Conservation (phyloP, 2,888 invertebrate genomes). For the Acleris holmiana region DNA sequence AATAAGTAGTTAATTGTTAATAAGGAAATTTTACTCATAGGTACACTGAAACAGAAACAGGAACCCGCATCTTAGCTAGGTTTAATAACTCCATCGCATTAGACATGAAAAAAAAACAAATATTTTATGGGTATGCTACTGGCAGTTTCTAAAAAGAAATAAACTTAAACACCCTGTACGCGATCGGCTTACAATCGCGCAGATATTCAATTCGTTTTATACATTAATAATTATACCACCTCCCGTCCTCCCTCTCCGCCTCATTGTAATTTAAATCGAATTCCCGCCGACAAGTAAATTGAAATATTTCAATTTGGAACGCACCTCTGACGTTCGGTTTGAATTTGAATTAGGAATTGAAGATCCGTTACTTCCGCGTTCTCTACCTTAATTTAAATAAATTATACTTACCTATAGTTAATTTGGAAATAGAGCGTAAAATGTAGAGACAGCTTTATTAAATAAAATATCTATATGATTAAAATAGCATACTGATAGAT, state of each 20-base stretch:
- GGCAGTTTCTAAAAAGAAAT: background rate
- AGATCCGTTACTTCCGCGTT: slow-evolving; percentile 42
- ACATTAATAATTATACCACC: slow-evolving; percentile 71
- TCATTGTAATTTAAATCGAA: slow-evolving; percentile 83
- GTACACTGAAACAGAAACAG: no score
- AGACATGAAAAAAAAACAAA: no score
- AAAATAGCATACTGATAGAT: no score
- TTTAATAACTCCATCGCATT: no score
- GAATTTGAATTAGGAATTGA: slow-evolving; percentile 64
- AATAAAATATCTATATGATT: no score
- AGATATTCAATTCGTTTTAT: slow-evolving; percentile 67
- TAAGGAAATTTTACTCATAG: no score
- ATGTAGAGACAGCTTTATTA: no score
- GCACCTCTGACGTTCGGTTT: slow-evolving; percentile 33
- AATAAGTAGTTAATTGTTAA: no score
- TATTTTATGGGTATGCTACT: background rate
- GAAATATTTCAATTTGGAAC: slow-evolving; percentile 80
- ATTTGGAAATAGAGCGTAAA: no score
- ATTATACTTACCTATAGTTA: no score
- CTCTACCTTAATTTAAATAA: background rate
- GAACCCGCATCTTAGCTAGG: no score
- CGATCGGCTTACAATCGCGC: slow-evolving; percentile 50
- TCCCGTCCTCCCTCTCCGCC: slow-evolving; percentile 46
- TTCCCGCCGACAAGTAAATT: slow-evolving; percentile 80
- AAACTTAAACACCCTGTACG: slow-evolving; percentile 21